A percentile compares a stretch with the other conserved stretches of the same genome.
These are phyloP conservation scores for Trogon surrucura DNA, from an alignment of 2,113 vertebrate species.

Conservation along the genomic window DNA sequence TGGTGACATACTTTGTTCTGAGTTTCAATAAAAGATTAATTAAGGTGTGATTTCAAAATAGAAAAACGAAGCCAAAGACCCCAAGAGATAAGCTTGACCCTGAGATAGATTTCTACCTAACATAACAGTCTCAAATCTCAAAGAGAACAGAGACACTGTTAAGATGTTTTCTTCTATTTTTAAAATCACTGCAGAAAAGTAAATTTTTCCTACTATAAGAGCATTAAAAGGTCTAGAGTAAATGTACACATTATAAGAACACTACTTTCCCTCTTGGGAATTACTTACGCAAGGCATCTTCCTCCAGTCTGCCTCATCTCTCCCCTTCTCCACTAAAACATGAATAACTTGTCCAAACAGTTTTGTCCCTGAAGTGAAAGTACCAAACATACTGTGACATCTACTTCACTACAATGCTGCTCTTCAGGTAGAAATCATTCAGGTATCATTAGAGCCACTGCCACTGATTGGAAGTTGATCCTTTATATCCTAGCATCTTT, in stretches of 20 bases:
- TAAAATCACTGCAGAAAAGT: background rate
- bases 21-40: background rate
- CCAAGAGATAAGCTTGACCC: background rate
- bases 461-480: background rate
- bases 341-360: background rate
- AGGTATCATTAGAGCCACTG: background rate
- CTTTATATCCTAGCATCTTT: background rate
- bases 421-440: background rate
- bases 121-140: background rate
- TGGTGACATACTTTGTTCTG: background rate
- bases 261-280: background rate
- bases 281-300: background rate
- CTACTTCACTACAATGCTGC: background rate
- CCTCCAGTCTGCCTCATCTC: background rate
- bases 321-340: background rate
- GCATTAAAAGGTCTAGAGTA: background rate
- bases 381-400: background rate
- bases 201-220: background rate
- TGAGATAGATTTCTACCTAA: background rate
- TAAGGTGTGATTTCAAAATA: background rate
- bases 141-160: background rate
- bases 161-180: background rate
- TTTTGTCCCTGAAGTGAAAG: background rate
- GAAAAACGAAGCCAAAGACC: no score
- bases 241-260: background rate